Base-by-base conservation (phyloP, 2,797 vertebrate species). In the Crocidura indochinensis region DNA sequence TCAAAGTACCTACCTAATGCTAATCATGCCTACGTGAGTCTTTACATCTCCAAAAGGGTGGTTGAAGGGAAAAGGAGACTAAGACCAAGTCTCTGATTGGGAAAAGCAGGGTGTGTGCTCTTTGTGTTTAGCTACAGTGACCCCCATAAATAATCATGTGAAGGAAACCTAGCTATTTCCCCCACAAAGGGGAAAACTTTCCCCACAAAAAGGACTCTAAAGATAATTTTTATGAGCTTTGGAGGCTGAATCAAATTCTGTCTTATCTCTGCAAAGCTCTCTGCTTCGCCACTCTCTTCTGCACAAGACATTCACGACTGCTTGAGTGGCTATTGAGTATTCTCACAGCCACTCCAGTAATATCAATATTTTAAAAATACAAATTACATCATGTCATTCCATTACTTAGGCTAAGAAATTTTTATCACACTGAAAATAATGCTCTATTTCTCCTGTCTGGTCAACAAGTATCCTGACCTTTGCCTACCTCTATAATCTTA, bases 391-490 rank as follows among this genome's bases (percentile, higher is more conserved):
- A 24, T 0, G 3, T 31, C 27, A 73, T 24, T 92, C 15, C 38
- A 74, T 38, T 75, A 6, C 44, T 84, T 79, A 72, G 74, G 0
- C 20, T 19, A 84, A 38, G 8, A 53, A 81, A 84, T 56, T 84
- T 38, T 62, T 24, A 79, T 71, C 53, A 67, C 15, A 87, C 20
- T 38, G 7, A 77, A 38, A 84, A 44, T 38, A 87, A 82, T 90
- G 60, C 20, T 3, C 26, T 78, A 89, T 47, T 71, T 72, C 15
- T 75, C 38, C 47, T 77, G 46, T 14, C 71, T 12, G 17, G 6
- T 1, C 29, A 11, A 77, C 17, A 10, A 8, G 38, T n/a, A 8
- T 31, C 20, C 19, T 49, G 14, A 14, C 8, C 9, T 6, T 68
- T 6, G 20, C 12, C 56, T 51, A 38, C 84, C 10, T 67, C 15